Conservation (phyloP, 2,113 vertebrate genomes). For the Thamnophis sirtalis region DNA sequence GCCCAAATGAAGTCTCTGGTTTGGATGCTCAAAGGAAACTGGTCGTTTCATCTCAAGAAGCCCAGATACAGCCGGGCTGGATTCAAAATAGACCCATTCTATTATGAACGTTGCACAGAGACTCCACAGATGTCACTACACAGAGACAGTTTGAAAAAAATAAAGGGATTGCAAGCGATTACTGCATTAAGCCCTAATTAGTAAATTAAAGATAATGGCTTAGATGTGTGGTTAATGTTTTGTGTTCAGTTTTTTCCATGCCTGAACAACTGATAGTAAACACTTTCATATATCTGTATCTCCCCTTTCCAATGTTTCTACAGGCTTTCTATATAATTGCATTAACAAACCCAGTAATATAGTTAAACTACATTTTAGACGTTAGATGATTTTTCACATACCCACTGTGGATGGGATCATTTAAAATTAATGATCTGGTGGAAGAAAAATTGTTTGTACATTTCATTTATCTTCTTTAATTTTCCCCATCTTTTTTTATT, state of each 20-base stretch:
- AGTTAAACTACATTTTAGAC: conserved; percentile 20
- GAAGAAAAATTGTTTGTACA: not conserved
- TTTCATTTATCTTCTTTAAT: conserved; percentile 24
- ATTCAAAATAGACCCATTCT: not conserved
- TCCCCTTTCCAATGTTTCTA: conserved; percentile 28
- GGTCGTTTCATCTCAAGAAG: not conserved
- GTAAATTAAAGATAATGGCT: conserved; percentile 35
- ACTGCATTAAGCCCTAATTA: conserved; percentile 40
- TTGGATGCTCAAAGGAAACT: not conserved
- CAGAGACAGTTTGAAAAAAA: not conserved
- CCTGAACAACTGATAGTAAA: conserved; percentile 36
- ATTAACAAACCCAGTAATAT: conserved; percentile 1
- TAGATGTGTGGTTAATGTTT: conserved; percentile 43
- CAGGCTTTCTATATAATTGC: conserved; percentile 27
- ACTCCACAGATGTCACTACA: not conserved
- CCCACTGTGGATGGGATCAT: conserved; percentile 21
- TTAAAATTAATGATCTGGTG: conserved; percentile 17
- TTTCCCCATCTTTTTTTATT: not conserved
- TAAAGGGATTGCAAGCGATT: conserved; percentile 22
- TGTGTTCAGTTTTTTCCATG: conserved; percentile 32
- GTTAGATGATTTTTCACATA: conserved; percentile 25
- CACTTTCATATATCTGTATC: conserved; percentile 15
- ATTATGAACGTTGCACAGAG: not conserved
- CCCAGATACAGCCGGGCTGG: not conserved
- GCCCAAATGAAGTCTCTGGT: not conserved